phyloP scores from a whole-genome alignment of 35 echinoderm and acorn worm species.

The Apostichopus californicus region DNA sequence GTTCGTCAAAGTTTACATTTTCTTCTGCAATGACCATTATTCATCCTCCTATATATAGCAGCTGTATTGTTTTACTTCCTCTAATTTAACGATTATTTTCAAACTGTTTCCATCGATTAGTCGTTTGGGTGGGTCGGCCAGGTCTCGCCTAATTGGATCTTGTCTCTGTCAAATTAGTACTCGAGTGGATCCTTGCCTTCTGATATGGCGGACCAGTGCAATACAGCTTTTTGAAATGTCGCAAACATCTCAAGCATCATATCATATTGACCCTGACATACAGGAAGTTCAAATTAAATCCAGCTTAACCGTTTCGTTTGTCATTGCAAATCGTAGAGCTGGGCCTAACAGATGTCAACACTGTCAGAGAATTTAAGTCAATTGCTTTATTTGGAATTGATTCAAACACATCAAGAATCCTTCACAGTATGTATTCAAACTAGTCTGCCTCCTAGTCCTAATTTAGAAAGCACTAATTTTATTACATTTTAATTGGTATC shows the following conservation, averaged over 20 bases:
- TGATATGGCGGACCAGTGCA: not conserved
- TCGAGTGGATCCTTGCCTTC: not conserved
- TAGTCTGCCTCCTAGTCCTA: too few relatives aligned
- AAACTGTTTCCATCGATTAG: not conserved
- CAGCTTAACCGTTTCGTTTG: too few relatives aligned
- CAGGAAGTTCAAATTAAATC: not conserved
- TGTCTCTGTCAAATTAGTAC: not conserved
- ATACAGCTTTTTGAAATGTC: not conserved
- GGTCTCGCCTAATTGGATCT: not conserved
- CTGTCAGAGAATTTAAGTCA: too few relatives aligned
- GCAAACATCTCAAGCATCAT: not conserved
- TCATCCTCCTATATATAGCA: not conserved
- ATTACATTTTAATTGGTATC: too few relatives aligned
- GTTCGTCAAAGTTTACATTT: too few relatives aligned
- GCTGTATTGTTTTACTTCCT: not conserved
- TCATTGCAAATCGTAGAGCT: too few relatives aligned
- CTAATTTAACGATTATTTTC: not conserved
- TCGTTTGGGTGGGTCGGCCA: not conserved
- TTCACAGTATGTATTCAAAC: too few relatives aligned
- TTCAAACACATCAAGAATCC: too few relatives aligned
- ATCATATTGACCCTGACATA: not conserved
- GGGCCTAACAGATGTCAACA: too few relatives aligned
- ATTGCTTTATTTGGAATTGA: too few relatives aligned
- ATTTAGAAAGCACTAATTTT: too few relatives aligned
- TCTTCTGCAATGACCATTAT: too few relatives aligned